Evolutionary conservation across 2,888 invertebrate species (phyloP), one percentile per base, ranked within the genome.

Genomic region (Lasioglossum figueresi): DNA sequence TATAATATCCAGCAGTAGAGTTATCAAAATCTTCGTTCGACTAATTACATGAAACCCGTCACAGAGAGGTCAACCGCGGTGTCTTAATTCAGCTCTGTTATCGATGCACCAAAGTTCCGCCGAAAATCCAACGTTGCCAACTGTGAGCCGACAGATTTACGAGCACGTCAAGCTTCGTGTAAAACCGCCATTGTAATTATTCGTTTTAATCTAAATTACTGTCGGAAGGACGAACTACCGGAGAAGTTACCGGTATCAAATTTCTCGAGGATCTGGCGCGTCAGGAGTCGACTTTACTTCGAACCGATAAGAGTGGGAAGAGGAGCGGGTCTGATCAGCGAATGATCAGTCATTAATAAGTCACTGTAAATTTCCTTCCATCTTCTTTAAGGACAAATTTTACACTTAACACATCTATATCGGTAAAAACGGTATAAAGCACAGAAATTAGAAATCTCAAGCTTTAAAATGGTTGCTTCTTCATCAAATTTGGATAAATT

Each of bases 121-220:
- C 31, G 66, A 59, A 68, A 80, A 73, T 74, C 70, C 48, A 34
- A n/a, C 40, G 56, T 45, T 16, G 71, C n/a, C n/a, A 81, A 82
- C 56, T 56, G 59, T 4, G 68, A 76, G 56, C 73, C 56, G 45
- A 75, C 66, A 80, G 75, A 85, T 84, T 76, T 80, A 84, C 70
- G 80, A 63, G 74, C 80, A 80, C 84, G 84, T 78, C 71, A 85
- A 80, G 80, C 68, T 85, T 72, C 80, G 85, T 80, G 80, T 72
- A 71, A 85, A 85, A 85, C 75, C 45, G 77, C 75, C 71, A 78
- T 78, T 75, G 74, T 83, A 84, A 85, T 85, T 85, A 85, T 84
- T 59, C 80, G 77, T 77, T 77, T 80, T 84, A 84, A 85, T 85
- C 84, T 85, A 80, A 80, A 85, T 84, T 85, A 75, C 76, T 27